Percentiles rank a stretch among this genome's conserved stretches.
These are phyloP conservation scores for Slavum lentiscoides DNA, from an alignment of 2,888 invertebrate genomes.

Conservation along the genomic window DNA sequence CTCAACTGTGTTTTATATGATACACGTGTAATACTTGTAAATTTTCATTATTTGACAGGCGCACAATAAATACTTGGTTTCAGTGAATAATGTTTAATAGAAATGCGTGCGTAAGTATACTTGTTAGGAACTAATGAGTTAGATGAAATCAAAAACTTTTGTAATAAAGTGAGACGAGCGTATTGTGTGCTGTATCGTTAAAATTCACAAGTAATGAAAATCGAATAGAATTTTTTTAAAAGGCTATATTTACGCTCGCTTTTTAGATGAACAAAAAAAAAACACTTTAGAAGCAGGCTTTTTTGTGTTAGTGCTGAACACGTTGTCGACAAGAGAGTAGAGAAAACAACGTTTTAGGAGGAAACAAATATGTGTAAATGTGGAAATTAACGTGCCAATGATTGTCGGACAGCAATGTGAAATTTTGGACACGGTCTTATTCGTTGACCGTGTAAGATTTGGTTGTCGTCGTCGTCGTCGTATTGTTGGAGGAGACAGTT, in stretches of 20 bases:
- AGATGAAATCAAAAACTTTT: neutral
- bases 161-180: no score
- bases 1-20: neutral
- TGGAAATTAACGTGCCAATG: no score
- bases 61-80: neutral
- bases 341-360: neutral
- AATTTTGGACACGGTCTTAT: neutral
- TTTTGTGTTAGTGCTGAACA: neutral
- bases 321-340: neutral
- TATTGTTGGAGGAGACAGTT: conserved; percentile 10
- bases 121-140: conserved; percentile 6
- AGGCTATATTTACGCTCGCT: no score
- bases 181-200: no score
- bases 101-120: neutral
- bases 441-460: conserved; percentile 46
- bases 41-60: neutral
- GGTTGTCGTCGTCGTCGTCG: conserved; percentile 24
- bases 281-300: neutral
- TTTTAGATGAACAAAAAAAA: no score
- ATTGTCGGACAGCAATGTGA: neutral
- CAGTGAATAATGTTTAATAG: neutral
- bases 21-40: neutral
- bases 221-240: no score
- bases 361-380: neutral
- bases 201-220: no score